These are phyloP conservation scores for Trichonephila clavata DNA, from an alignment of 1,140 invertebrate genomes.

Conservation along the genomic window DNA sequence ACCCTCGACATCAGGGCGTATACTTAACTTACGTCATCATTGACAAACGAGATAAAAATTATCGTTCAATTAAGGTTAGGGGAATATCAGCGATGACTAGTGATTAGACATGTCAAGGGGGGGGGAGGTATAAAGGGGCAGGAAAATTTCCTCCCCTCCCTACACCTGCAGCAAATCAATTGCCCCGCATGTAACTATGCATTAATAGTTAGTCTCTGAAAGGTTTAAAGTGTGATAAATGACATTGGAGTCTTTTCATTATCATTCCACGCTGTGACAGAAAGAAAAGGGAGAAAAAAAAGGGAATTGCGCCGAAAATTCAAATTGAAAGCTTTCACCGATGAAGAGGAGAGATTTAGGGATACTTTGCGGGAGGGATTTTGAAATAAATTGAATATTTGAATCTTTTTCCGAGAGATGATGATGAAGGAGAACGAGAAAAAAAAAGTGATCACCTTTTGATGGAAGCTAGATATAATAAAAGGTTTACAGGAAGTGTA, in stretches of 20 bases:
- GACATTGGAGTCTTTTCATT: background rate
- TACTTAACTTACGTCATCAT: conserved; percentile 33
- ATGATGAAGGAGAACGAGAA: background rate
- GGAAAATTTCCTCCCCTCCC: background rate
- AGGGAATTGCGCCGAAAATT: background rate
- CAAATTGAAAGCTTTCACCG: background rate
- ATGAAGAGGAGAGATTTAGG: background rate
- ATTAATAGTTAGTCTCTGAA: conserved; percentile 18
- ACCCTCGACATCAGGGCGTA: background rate
- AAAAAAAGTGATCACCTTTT: background rate
- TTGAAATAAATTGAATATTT: conserved; percentile 8
- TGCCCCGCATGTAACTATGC: conserved; percentile 7
- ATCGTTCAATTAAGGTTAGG: conserved; percentile 26
- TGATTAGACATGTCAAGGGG: background rate
- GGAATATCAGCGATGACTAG: conserved; percentile 16
- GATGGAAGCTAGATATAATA: background rate
- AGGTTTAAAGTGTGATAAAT: conserved; percentile 30
- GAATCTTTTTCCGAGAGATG: background rate
- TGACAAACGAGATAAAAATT: conserved; percentile 38
- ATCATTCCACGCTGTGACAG: background rate
- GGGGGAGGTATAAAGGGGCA: background rate
- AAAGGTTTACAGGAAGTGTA: background rate
- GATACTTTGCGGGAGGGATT: background rate
- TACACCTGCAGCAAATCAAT: background rate
- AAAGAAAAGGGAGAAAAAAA: background rate